Evolutionary conservation across 2,113 vertebrate genomes (phyloP).

Genomic region (Mixornis gularis): DNA sequence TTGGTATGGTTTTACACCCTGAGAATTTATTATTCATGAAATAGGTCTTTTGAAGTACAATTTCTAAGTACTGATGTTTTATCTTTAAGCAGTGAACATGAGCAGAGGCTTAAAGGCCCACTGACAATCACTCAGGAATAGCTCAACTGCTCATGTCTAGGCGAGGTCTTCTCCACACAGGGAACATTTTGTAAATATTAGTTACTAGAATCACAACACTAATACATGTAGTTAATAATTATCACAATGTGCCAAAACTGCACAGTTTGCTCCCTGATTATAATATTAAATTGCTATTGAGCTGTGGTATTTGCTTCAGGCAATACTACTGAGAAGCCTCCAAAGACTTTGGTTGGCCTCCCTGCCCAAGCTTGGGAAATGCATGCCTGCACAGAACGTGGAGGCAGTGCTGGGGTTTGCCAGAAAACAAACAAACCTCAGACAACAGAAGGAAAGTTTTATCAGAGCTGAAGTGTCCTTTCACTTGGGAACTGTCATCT

Average conservation of each 20-base stretch:
- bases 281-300: conserved; percentile 79
- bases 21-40: conserved; percentile 75
- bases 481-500: conserved; percentile 73
- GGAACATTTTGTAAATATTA: conserved; percentile 79
- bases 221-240: conserved; percentile 80
- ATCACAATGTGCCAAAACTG: conserved; percentile 74
- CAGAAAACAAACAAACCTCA: conserved; percentile 77
- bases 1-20: conserved; percentile 61
- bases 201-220: conserved; percentile 74
- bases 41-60: conserved; percentile 71
- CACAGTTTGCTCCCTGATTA: conserved; percentile 80
- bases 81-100: conserved; percentile 66
- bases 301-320: conserved; percentile 77
- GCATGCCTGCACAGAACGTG: conserved; percentile 55
- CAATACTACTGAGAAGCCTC: conserved; percentile 75
- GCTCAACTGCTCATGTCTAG: conserved; percentile 61
- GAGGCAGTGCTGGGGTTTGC: conserved; percentile 69
- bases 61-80: conserved; percentile 75
- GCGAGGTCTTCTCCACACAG: conserved; percentile 69
- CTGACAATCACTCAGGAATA: conserved; percentile 73
- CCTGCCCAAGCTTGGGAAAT: conserved; percentile 63
- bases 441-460: conserved; percentile 75
- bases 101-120: conserved; percentile 63
- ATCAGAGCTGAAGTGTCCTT: conserved; percentile 72
- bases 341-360: conserved; percentile 73